Evolutionary conservation across 2,888 invertebrate genomes (phyloP).

Genomic region (Eristalis intricaria): DNA sequence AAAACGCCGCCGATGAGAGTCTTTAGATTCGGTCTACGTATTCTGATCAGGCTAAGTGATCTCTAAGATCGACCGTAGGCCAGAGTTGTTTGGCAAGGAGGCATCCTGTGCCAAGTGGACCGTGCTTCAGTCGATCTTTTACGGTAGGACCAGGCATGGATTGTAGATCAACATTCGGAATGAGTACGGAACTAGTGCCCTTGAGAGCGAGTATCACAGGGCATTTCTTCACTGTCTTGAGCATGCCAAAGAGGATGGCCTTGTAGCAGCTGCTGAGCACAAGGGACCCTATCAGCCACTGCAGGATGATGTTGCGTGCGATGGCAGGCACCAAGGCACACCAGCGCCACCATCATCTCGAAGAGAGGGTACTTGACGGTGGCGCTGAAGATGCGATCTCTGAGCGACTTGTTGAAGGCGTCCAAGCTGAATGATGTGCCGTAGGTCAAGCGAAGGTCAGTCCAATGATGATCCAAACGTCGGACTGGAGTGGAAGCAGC

Average conservation of each 20-base stretch:
- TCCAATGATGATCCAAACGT: conserved; percentile 46
- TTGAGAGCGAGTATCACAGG: no score
- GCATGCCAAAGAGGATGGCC: conserved; percentile 48
- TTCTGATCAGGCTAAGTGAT: no score
- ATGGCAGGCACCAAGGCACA: conserved; percentile 46
- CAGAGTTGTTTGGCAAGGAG: no score
- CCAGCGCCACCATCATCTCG: conserved; percentile 46
- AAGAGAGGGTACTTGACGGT: conserved; percentile 36
- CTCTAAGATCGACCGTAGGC: no score
- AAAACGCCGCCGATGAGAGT: no score
- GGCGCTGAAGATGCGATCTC: conserved; percentile 41
- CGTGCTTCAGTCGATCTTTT: no score
- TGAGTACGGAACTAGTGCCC: no score
- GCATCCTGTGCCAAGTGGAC: no score
- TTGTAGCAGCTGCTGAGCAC: conserved; percentile 58
- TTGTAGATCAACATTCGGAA: no score
- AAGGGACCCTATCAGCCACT: conserved; percentile 50
- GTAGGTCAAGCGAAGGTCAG: conserved; percentile 36
- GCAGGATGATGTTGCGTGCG: conserved; percentile 35
- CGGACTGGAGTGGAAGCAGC: conserved; percentile 19
- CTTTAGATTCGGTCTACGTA: no score
- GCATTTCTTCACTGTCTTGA: conserved; percentile 34
- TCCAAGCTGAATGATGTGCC: conserved; percentile 6
- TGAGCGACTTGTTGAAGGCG: background rate
- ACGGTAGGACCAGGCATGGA: no score